phyloP scores from a whole-genome alignment of 2,797 vertebrate species.

The Mormyrus proboscirostris region DNA sequence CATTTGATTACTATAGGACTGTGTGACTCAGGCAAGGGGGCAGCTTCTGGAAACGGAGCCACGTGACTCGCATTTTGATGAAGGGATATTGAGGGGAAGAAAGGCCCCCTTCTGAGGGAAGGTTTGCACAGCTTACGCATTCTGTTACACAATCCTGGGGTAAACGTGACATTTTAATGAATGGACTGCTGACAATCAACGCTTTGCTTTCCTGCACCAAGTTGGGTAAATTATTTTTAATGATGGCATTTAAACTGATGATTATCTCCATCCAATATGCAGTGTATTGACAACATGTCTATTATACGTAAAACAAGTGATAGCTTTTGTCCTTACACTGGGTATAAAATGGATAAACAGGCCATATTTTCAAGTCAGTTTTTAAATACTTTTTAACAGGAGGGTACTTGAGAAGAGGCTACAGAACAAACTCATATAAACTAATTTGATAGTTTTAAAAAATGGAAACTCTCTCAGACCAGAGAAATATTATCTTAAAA shows the following conservation, averaged over 20 bases:
- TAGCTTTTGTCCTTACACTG: background rate
- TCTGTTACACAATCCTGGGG: constrained; percentile 53
- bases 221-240: background rate
- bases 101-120: constrained; percentile 56
- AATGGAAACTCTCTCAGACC: background rate
- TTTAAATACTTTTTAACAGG: background rate
- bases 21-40: constrained; percentile 55
- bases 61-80: constrained; percentile 72
- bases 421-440: background rate
- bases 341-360: background rate
- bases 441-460: background rate
- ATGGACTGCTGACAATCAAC: constrained; percentile 55
- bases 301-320: background rate
- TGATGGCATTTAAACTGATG: constrained; percentile 7
- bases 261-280: constrained; percentile 3
- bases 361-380: background rate
- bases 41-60: constrained; percentile 58
- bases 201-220: constrained; percentile 50
- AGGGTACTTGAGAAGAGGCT: background rate
- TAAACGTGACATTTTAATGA: constrained; percentile 61
- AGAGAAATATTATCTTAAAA: background rate
- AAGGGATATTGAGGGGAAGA: constrained; percentile 61
- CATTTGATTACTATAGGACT: constrained; percentile 54
- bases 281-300: constrained; percentile 9
- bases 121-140: constrained; percentile 62